A percentile compares a stretch with the other conserved stretches of the same genome.
These are phyloP conservation scores for Drosophila lacertosa DNA, from an alignment of 1,140 invertebrate genomes.

Conservation along the genomic window DNA sequence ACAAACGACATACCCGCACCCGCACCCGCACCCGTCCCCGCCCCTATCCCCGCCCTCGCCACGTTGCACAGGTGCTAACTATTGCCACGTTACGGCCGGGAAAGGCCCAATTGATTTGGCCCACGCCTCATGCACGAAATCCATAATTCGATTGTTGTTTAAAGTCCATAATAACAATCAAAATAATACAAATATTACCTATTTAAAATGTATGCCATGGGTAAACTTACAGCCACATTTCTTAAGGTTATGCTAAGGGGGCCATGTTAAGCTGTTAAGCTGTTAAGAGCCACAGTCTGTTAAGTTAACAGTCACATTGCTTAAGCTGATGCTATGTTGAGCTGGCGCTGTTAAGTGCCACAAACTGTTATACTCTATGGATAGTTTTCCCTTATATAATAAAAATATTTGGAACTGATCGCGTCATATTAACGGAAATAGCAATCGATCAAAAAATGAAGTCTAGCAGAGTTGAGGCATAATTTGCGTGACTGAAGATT, in stretches of 20 bases:
- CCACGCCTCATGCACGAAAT: conserved; percentile 14
- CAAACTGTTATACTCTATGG: not conserved
- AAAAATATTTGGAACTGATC: not conserved
- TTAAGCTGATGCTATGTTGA: not conserved
- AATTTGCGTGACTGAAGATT: conserved; percentile 21
- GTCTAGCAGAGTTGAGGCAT: not conserved
- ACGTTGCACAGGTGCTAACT: not conserved
- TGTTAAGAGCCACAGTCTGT: too few relatives aligned
- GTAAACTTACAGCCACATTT: not conserved
- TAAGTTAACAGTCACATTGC: too few relatives aligned
- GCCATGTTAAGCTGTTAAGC: too few relatives aligned
- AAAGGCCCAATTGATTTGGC: conserved; percentile 12
- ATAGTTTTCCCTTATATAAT: not conserved
- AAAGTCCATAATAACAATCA: conserved; percentile 16
- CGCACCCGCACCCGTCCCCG: not conserved
- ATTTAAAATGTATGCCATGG: conserved; percentile 6
- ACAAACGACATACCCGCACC: not conserved
- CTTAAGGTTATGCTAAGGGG: not conserved
- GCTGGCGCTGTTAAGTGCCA: not conserved
- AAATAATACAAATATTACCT: not conserved
- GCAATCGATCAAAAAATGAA: not conserved
- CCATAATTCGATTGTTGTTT: conserved; percentile 1
- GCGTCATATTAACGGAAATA: not conserved
- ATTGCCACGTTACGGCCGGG: conserved; percentile 3
- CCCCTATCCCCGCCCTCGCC: too few relatives aligned